Conservation (phyloP, 2,888 invertebrate genomes). For the Drosophila mayaguana region DNA sequence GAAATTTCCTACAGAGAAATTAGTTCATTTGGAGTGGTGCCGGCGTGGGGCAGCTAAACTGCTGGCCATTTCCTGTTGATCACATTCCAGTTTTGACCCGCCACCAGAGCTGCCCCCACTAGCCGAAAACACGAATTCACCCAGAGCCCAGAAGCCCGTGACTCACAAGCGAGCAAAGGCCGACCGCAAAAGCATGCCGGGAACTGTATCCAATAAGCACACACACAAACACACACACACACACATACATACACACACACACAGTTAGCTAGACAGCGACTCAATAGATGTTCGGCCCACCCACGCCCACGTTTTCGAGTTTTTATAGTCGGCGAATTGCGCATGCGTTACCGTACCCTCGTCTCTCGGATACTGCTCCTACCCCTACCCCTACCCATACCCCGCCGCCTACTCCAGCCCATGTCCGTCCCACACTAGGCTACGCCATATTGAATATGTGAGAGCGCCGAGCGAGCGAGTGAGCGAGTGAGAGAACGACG, state of each 20-base stretch:
- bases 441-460: constrained; percentile 52
- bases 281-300: constrained; percentile 54
- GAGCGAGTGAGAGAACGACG: constrained; percentile 7
- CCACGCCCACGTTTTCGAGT: constrained; percentile 58
- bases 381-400: background rate
- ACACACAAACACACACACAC: constrained; percentile 15
- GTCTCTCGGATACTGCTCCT: constrained; percentile 2
- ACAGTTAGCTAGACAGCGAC: background rate
- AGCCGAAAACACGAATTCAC: constrained; percentile 23
- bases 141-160: constrained; percentile 49
- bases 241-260: background rate
- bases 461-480: constrained; percentile 27
- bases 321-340: constrained; percentile 56
- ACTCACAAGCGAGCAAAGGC: constrained; percentile 44
- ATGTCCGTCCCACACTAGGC: constrained; percentile 53
- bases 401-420: background rate
- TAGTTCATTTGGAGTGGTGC: background rate
- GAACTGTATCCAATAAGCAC: constrained; percentile 36
- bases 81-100: constrained; percentile 53
- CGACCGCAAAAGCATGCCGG: constrained; percentile 55
- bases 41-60: constrained; percentile 11
- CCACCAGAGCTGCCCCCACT: constrained; percentile 32
- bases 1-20: background rate
- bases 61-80: constrained; percentile 65
- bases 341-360: constrained; percentile 64